A percentile compares a stretch with the other conserved stretches of the same genome.
phyloP scores from a whole-genome alignment of 2,888 invertebrate genomes.

The Calephelis perditalis region DNA sequence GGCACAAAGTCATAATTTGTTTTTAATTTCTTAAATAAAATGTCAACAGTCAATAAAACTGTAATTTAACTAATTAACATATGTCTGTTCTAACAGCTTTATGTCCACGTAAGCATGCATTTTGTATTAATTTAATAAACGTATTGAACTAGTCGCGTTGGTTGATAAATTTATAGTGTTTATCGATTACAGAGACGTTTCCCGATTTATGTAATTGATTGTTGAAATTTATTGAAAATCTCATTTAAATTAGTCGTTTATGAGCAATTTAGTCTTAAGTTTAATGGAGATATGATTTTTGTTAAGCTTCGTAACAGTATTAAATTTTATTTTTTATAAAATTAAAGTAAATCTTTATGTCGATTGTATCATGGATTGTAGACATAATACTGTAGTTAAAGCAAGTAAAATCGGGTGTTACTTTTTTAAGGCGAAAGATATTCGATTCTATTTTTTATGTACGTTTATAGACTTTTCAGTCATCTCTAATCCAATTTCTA shows the following conservation, averaged over 20 bases:
- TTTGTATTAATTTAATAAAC: slow-evolving; percentile 36
- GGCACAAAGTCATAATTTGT: background rate
- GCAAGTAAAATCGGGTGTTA: too few relatives aligned
- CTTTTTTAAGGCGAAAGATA: too few relatives aligned
- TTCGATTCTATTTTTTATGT: too few relatives aligned
- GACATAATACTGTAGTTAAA: too few relatives aligned
- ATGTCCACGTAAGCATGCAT: slow-evolving; percentile 30
- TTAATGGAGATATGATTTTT: too few relatives aligned
- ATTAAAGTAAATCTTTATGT: too few relatives aligned
- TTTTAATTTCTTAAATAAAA: slow-evolving; percentile 2
- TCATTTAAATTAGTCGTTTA: background rate
- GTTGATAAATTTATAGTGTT: slow-evolving; percentile 24
- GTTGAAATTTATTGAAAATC: background rate
- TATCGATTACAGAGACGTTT: slow-evolving; percentile 16
- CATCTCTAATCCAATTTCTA: too few relatives aligned
- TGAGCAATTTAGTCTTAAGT: background rate
- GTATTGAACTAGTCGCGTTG: slow-evolving; percentile 23
- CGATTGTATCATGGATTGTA: too few relatives aligned
- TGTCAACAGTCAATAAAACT: slow-evolving; percentile 5
- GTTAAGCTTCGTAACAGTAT: too few relatives aligned
- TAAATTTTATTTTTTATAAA: too few relatives aligned
- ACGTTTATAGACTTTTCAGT: too few relatives aligned
- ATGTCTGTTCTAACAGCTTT: slow-evolving; percentile 21
- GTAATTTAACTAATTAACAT: slow-evolving; percentile 10
- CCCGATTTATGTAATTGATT: slow-evolving; percentile 5